Percentiles rank a stretch among this genome's conserved stretches.
Evolutionary conservation across 1,140 invertebrate genomes (phyloP).

Genomic region (Callitettix versicolor): DNA sequence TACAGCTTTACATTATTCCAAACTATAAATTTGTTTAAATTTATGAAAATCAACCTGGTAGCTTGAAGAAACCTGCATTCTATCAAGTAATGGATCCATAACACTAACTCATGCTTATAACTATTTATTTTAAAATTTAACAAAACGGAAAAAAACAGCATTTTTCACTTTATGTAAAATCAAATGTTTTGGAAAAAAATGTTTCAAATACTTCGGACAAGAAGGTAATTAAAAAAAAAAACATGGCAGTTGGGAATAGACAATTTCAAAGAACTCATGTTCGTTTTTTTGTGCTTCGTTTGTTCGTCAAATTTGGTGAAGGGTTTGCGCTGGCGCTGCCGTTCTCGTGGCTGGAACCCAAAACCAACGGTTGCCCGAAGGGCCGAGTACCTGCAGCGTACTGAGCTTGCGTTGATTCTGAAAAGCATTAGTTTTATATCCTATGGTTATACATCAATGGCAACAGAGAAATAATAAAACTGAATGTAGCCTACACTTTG

Average conservation of each 20-base stretch:
- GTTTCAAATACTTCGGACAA: not conserved
- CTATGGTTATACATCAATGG: too few relatives aligned
- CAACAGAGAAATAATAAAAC: too few relatives aligned
- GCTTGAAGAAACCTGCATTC: too few relatives aligned
- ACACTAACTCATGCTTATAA: too few relatives aligned
- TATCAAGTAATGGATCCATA: too few relatives aligned
- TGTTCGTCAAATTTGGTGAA: constrained; percentile 37
- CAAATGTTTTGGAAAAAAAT: not conserved
- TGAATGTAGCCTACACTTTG: too few relatives aligned
- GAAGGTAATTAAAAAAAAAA: not conserved
- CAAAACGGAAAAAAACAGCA: too few relatives aligned
- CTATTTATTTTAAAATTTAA: too few relatives aligned
- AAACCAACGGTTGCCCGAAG: constrained; percentile 60
- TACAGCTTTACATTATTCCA: too few relatives aligned
- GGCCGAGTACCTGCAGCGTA: constrained; percentile 52
- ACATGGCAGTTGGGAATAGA: not conserved
- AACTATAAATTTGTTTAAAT: too few relatives aligned
- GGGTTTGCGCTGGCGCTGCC: constrained; percentile 34
- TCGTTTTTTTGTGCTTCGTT: constrained; percentile 28
- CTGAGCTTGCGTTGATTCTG: constrained; percentile 26
- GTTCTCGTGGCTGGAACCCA: constrained; percentile 40
- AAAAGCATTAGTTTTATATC: constrained; percentile 16
- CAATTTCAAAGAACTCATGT: constrained; percentile 29
- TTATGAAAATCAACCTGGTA: too few relatives aligned
- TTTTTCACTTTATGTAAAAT: not conserved